Conservation (phyloP, 2,797 vertebrate genomes). For the Paedocypris micromegethes region DNA sequence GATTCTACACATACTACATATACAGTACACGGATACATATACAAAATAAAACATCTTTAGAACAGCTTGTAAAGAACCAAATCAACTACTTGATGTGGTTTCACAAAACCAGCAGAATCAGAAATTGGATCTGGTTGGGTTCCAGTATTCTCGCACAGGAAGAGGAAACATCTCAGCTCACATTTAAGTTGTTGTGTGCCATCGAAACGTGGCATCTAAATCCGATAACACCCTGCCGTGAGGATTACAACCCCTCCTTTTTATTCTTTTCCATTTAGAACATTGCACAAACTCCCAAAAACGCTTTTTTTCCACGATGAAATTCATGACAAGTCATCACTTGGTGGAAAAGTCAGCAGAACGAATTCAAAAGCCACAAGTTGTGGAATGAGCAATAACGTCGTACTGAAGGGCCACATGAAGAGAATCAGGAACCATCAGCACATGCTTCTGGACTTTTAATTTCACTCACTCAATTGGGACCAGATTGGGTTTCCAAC, state of each 20-base stretch:
- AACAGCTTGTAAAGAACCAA: too few species aligned
- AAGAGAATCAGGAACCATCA: conserved; percentile 18
- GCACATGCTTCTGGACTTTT: conserved; percentile 32
- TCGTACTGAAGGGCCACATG: conserved; percentile 37
- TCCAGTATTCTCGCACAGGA: too few species aligned
- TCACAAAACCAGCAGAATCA: too few species aligned
- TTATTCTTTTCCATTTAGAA: background rate
- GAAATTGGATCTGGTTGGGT: too few species aligned
- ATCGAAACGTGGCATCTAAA: conserved; percentile 11
- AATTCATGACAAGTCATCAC: conserved; percentile 1
- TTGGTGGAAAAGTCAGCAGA: conserved; percentile 23
- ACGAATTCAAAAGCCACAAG: conserved; percentile 32
- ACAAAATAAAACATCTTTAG: too few species aligned
- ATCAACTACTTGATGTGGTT: too few species aligned
- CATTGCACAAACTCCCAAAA: conserved; percentile 7
- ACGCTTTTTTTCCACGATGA: conserved; percentile 6
- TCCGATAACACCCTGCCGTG: background rate
- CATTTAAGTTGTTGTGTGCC: background rate
- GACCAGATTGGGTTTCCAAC: conserved; percentile 24
- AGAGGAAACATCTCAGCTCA: background rate
- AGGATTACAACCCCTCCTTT: background rate
- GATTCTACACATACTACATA: too few species aligned
- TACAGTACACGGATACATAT: too few species aligned
- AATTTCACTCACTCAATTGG: conserved; percentile 26
- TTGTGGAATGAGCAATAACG: conserved; percentile 10